Evolutionary conservation across 1,140 invertebrate genomes (phyloP).

Genomic region (Drosophila serrata): DNA sequence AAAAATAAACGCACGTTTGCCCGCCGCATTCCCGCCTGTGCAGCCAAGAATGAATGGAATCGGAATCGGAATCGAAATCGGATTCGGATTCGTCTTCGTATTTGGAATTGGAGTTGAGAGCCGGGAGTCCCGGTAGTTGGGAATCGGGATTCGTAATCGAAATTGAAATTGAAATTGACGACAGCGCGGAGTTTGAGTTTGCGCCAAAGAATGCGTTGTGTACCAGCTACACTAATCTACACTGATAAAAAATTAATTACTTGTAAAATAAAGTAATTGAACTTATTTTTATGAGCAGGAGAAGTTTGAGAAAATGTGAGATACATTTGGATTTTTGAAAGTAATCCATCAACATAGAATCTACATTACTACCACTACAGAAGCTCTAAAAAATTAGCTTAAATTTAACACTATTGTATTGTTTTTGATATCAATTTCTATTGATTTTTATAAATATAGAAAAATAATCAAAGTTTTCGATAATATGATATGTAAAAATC

Average conservation of each 20-base stretch:
- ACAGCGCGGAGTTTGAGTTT: conserved; percentile 64
- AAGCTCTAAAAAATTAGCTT: too few species aligned
- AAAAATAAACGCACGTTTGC: conserved; percentile 81
- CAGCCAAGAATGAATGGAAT: conserved; percentile 75
- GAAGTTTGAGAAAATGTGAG: background rate
- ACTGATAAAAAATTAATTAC: background rate
- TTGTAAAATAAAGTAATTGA: background rate
- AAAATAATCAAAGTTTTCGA: background rate
- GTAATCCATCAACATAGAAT: too few species aligned
- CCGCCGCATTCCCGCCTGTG: conserved; percentile 73
- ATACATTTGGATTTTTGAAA: background rate
- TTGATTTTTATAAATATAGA: too few species aligned
- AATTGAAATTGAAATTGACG: conserved; percentile 65
- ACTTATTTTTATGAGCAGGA: background rate
- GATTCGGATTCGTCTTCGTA: conserved; percentile 27
- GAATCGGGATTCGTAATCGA: conserved; percentile 43
- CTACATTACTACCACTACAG: too few species aligned
- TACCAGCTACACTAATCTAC: conserved; percentile 30
- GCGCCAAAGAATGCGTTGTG: conserved; percentile 54
- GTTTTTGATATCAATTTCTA: too few species aligned
- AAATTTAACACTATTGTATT: too few species aligned
- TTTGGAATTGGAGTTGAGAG: conserved; percentile 39
- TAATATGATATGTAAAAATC: background rate
- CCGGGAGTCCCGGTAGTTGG: conserved; percentile 21
- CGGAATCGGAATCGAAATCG: conserved; percentile 34